phyloP scores from a whole-genome alignment of 2,113 vertebrate species.

The Albula glossodonta region DNA sequence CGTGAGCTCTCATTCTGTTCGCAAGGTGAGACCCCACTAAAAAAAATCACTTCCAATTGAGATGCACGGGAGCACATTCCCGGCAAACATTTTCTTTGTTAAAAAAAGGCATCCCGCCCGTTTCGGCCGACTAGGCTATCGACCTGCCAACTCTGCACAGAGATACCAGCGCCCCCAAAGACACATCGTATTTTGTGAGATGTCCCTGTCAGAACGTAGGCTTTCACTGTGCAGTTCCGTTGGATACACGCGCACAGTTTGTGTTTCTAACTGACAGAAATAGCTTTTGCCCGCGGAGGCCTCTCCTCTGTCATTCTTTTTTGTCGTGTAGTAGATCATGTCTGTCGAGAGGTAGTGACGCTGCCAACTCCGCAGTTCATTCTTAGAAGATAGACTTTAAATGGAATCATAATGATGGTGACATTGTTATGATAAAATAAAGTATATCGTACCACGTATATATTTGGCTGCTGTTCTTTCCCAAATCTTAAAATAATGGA shows the following conservation, averaged over 20 bases:
- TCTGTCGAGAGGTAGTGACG: neutral
- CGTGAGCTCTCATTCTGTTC: slow-evolving; percentile 30
- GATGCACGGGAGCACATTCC: neutral
- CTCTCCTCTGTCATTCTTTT: neutral
- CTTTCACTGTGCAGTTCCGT: neutral
- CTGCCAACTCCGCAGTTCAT: neutral
- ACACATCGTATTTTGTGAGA: neutral
- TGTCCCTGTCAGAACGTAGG: neutral
- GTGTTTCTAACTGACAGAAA: neutral
- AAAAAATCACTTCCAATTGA: neutral
- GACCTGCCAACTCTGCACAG: neutral
- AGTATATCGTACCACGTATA: too few relatives aligned
- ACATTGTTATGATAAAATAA: too few relatives aligned
- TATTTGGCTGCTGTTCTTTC: too few relatives aligned
- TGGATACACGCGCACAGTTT: neutral
- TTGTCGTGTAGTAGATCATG: neutral
- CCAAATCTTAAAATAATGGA: too few relatives aligned
- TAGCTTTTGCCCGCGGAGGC: neutral
- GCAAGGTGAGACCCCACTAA: neutral
- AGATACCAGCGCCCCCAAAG: neutral
- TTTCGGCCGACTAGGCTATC: neutral
- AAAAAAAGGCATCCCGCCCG: neutral
- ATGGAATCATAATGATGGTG: neutral
- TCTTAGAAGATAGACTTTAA: neutral
- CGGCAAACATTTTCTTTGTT: neutral